Base-by-base conservation (phyloP, 2,888 invertebrate genomes). In the Eurytoma adleriae region DNA sequence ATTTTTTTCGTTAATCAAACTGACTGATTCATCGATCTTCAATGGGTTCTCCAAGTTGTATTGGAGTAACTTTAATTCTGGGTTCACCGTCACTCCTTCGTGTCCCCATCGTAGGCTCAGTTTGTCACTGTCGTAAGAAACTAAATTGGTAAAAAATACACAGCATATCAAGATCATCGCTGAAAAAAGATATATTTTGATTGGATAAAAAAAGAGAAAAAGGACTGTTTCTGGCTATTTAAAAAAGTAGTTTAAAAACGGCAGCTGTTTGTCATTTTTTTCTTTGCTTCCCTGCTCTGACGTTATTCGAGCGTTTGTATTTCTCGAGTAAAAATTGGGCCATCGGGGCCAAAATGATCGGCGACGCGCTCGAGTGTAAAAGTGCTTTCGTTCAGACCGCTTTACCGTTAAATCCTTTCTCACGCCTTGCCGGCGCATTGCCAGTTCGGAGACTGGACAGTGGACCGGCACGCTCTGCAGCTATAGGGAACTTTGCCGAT, bases 91-190 rank as follows among this genome's bases (percentile, higher is more conserved):
- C 0, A 96, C 96, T 0, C 95, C 95, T 0, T 94, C 92, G 78
- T 94, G 93, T 27, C 94, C 94, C 96, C 96, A 96, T 77, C 93
- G 93, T 71, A 96, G 92, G 84, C 94, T 92, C 61, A 96, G 94
- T 90, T 96, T 96, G 86, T 94, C 93, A 86, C 94, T 95, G 87
- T 95, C 95, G 86, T 96, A 96, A 3, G 96, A 96, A 93, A 96
- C 96, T 96, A 16, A 91, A 84, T n/a, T 54, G 16, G 10, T 10
- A 2, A 40, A 40, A 10, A 16, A 16, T 56, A 66, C 18, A 40
- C 40, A 1, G 10, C 4, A 10, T 40, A 10, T 40, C 40, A 10
- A 10, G 40, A 7, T 10, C 0, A 40, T 10, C 10, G 10, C 0
- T 40, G 1, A 1, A 40, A 40, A 40, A 10, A 40, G 4, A 24